A percentile compares a stretch with the other conserved stretches of the same genome.
Evolutionary conservation across 2,113 vertebrate genomes (phyloP).

Genomic region (Thomomys bottae): DNA sequence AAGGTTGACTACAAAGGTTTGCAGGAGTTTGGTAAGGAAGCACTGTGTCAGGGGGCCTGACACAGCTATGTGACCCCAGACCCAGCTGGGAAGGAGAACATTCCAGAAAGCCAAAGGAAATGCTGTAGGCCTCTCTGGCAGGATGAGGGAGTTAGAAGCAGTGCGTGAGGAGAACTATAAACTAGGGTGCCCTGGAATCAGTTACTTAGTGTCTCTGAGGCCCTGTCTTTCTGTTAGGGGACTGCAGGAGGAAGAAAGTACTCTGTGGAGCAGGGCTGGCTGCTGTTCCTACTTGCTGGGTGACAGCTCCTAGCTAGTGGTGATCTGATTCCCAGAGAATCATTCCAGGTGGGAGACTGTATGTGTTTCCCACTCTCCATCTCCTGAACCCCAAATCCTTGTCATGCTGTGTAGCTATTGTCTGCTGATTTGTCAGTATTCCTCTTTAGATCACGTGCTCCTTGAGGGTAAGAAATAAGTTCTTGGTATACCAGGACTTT

Average conservation of each 20-base stretch:
- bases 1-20: background rate
- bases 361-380: background rate
- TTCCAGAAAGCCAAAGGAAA: constrained; percentile 44
- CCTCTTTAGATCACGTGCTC: background rate
- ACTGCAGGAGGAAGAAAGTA: background rate
- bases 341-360: background rate
- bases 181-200: background rate
- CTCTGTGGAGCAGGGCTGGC: background rate
- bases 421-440: background rate
- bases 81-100: constrained; percentile 56
- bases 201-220: constrained; percentile 14
- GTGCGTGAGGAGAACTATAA: background rate
- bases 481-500: background rate
- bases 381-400: background rate
- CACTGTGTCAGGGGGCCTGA: background rate
- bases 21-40: background rate
- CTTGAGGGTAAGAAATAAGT: rapidly evolving
- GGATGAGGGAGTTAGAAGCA: background rate
- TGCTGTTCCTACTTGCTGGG: background rate
- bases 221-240: background rate
- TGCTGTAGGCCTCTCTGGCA: background rate
- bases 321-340: background rate
- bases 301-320: rapidly evolving
- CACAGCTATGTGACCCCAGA: background rate
- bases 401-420: rapidly evolving